Conservation (phyloP, 1,140 invertebrate species). For the Oryzaephilus surinamensis region DNA sequence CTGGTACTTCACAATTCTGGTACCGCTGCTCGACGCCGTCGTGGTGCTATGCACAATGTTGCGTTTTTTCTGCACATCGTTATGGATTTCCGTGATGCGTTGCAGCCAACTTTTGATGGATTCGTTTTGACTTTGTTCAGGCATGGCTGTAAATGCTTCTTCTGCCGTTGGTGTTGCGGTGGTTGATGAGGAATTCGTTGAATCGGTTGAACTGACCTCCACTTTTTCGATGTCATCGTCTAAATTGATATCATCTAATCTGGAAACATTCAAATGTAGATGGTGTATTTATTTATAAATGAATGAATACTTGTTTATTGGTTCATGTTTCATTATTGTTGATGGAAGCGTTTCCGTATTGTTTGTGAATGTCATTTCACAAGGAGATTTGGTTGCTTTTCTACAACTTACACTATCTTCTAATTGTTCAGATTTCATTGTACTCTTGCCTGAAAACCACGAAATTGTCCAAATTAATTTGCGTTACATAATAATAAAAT, state of each 20-base stretch:
- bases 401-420: no score
- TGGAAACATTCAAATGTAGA: no score
- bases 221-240: conserved; percentile 30
- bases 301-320: not conserved
- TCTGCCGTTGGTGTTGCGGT: no score
- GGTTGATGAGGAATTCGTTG: conserved; percentile 18
- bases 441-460: conserved; percentile 23
- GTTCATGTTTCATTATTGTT: no score
- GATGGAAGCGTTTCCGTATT: conserved; percentile 11
- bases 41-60: conserved; percentile 1
- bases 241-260: conserved; percentile 23
- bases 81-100: conserved; percentile 56
- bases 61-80: conserved; percentile 35
- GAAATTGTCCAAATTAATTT: no score
- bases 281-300: not conserved
- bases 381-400: no score
- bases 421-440: conserved; percentile 29
- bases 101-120: conserved; percentile 62
- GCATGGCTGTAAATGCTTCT: conserved; percentile 16
- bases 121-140: conserved; percentile 39
- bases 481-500: no score
- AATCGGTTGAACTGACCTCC: conserved; percentile 24
- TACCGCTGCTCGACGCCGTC: conserved; percentile 28
- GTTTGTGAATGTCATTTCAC: conserved; percentile 20
- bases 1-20: conserved; percentile 56